Evolutionary conservation across 2,888 invertebrate genomes (phyloP), one percentile per base, ranked within the genome.

Genomic region (Eucera pruinosa): DNA sequence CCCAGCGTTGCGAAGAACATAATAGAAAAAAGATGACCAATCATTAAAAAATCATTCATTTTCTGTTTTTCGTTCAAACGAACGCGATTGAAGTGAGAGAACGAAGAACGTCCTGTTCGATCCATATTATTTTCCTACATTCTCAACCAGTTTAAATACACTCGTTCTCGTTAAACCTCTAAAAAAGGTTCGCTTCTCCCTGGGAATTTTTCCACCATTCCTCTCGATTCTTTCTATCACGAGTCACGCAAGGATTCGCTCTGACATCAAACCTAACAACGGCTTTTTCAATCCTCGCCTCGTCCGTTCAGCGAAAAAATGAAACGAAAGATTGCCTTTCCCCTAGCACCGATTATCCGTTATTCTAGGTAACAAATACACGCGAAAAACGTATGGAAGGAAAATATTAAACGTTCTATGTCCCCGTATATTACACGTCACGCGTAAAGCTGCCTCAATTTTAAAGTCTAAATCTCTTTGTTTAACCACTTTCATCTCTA

Each of bases 141-240:
- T 9, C 55, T 45, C 15, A 33, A 2, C 45, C 55, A 11, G 7
- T 36, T 55, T n/a, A 5, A n/a, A 18, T 25, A 18, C 25, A 4
- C 9, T 11, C n/a, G 18, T 30, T 13, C n/a, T 2, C 36, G 33
- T 15, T 6, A n/a, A n/a, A n/a, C n/a, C n/a, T n/a, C n/a, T 33
- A n/a, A 57, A 45, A 61, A 11, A 33, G n/a, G 13, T n/a, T 33
- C 50, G 13, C 55, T 23, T n/a, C 39, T 39, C 23, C 23, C 5
- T 2, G 11, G 18, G 1, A 13, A 41, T 43, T 64, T 18, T n/a
- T 18, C 15, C 3, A 2, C 3, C 5, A 13, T 11, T 50, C 23
- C 48, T 3, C 27, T 45, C 66, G 57, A 66, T 66, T 43, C 43
- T 57, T 65, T 57, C 50, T 27, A 67, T 67, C 58, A 39, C 25